Conservation (phyloP, 2,113 vertebrate species). For the Spheniscus mendiculus region DNA sequence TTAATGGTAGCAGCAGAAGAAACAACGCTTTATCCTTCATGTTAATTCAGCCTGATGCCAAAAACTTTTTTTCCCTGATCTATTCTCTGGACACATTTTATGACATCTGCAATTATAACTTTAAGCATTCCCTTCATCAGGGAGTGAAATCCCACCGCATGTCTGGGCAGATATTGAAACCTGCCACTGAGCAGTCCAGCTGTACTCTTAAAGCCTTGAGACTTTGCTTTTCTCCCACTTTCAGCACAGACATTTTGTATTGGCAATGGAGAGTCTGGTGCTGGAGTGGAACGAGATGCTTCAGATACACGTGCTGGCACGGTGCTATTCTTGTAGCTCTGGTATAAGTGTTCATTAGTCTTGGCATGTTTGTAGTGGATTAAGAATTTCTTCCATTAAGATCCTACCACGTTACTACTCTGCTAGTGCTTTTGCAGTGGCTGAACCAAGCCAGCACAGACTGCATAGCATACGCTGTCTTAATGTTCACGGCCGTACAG, state of each 20-base stretch:
- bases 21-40: not conserved
- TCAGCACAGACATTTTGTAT: not conserved
- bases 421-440: not conserved
- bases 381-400: not conserved
- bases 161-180: not conserved
- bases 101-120: not conserved
- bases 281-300: not conserved
- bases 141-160: not conserved
- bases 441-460: not conserved
- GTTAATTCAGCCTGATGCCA: too few relatives aligned
- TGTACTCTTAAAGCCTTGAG: not conserved
- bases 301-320: not conserved
- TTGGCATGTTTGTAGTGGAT: not conserved
- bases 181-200: not conserved
- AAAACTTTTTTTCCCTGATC: not conserved
- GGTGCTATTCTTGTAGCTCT: not conserved
- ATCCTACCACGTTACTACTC: fast-evolving
- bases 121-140: not conserved
- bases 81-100: not conserved
- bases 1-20: not conserved
- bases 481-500: not conserved
- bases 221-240: not conserved
- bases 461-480: fast-evolving
- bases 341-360: not conserved
- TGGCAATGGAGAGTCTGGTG: not conserved